Evolutionary conservation across 1,140 invertebrate species (phyloP), one percentile per base, ranked within the genome.

Genomic region (Bombus fervidus): DNA sequence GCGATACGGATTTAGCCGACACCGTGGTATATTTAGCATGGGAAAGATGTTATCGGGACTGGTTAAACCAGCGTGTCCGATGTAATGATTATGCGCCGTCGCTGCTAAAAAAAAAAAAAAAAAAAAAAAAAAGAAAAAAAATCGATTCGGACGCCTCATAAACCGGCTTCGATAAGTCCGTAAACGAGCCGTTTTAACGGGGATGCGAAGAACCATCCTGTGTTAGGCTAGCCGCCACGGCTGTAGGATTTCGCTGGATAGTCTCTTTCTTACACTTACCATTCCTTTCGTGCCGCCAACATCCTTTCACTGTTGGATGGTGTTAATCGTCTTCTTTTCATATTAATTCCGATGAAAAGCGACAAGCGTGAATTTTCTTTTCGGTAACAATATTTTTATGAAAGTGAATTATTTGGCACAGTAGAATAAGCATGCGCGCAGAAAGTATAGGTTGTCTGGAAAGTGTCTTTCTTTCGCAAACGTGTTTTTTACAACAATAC

Each of bases 21-120:
- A 37, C 64, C 31, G 86, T 69, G 89, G 81, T 94, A 93, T 93
- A 92, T 93, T 94, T 92, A 93, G 90, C 90, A 37, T 90, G 89
- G 89, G 90, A 93, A 92, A 90, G 93, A 94, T 94, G 75, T 88
- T 94, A 94, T 94, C 93, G 69, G 66, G 91, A 94, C 94, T 92
- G 92, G 94, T 94, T 93, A 88, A 86, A 91, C 91, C 90, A 85
- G 88, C 86, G 89, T 81, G 91, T 91, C 91, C 86, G 89, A 92
- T 85, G 73, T 93, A 94, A 94, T 91, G 91, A 93, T 93, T 93
- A 94, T 92, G 90, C 84, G 69, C 64, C 77, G 87, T 43, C 57
- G 81, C n/a, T 31, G 78, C 34, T 88, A 73, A 64, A 92, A 92
- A 91, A 59, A 12, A 62, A 12, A n/a, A 64, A 92, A 92, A 92